Evolutionary conservation across 2,797 vertebrate genomes (phyloP).

Genomic region (Macropus fuliginosus): DNA sequence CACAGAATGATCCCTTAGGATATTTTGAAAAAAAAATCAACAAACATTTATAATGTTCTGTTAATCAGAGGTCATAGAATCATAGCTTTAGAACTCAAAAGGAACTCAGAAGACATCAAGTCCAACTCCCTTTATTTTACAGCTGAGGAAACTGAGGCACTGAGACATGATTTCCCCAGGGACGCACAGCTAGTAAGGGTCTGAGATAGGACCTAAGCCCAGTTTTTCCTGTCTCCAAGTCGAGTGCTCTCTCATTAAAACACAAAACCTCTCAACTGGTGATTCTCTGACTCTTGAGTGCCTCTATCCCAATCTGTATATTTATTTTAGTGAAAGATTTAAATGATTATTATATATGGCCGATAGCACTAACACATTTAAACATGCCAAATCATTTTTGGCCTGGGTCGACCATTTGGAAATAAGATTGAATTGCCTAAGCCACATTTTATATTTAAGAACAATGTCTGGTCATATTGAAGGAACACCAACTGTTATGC

Average conservation of each 20-base stretch:
- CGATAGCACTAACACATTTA: constrained; percentile 18
- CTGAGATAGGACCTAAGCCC: no score
- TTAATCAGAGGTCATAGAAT: no score
- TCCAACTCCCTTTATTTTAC: no score
- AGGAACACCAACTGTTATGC: constrained; percentile 6
- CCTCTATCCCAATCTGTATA: not conserved
- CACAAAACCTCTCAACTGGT: not conserved
- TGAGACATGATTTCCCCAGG: no score
- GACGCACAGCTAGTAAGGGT: no score
- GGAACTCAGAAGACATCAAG: no score
- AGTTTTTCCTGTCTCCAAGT: no score
- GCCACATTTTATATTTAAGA: not conserved
- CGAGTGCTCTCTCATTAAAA: not conserved
- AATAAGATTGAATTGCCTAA: constrained; percentile 4
- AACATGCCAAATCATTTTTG: constrained; percentile 1
- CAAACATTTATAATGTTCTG: no score
- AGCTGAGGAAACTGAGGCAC: no score
- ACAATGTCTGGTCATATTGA: not conserved
- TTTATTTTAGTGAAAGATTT: constrained; percentile 6
- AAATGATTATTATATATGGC: constrained; percentile 21
- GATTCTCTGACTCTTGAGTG: not conserved
- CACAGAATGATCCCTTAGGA: not conserved
- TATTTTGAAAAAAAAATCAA: no score
- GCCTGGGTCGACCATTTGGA: not conserved
- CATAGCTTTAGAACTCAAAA: no score